phyloP scores from a whole-genome alignment of 2,797 vertebrate genomes.

The Spheniscus humboldti region DNA sequence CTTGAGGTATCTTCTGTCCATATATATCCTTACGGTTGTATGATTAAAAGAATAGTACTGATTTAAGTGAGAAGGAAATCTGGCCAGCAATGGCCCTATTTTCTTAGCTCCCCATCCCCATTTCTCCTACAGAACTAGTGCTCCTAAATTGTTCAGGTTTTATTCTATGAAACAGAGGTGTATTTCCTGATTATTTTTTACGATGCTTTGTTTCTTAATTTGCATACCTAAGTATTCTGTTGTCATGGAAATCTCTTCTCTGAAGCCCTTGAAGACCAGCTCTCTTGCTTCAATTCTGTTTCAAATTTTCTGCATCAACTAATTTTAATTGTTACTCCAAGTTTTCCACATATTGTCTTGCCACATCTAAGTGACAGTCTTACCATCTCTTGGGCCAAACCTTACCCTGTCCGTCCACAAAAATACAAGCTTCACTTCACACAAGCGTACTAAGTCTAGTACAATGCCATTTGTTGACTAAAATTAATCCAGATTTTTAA shows the following conservation, averaged over 20 bases:
- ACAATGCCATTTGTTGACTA: background rate
- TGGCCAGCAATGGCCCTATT: background rate
- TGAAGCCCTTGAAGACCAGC: slow-evolving; percentile 65
- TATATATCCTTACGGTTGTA: background rate
- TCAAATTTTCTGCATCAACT: slow-evolving; percentile 43
- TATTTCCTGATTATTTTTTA: slow-evolving; percentile 65
- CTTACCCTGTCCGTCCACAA: background rate
- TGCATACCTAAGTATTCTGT: slow-evolving; percentile 74
- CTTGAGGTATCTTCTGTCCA: background rate
- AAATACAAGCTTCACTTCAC: background rate
- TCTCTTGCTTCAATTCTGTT: slow-evolving; percentile 53
- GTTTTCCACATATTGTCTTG: background rate
- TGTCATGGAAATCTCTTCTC: slow-evolving; percentile 75
- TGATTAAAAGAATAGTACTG: background rate
- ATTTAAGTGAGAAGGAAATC: background rate
- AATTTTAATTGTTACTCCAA: slow-evolving; percentile 25
- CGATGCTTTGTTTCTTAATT: slow-evolving; percentile 70
- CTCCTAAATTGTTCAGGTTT: slow-evolving; percentile 12
- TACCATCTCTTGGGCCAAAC: background rate
- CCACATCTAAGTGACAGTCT: background rate
- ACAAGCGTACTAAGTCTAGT: background rate
- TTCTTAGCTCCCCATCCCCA: background rate
- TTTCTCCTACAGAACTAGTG: background rate
- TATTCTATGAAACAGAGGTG: slow-evolving; percentile 43
- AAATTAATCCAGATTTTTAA: background rate